Base-by-base conservation (phyloP, 2,888 invertebrate genomes). In the Neelides folsomi region DNA sequence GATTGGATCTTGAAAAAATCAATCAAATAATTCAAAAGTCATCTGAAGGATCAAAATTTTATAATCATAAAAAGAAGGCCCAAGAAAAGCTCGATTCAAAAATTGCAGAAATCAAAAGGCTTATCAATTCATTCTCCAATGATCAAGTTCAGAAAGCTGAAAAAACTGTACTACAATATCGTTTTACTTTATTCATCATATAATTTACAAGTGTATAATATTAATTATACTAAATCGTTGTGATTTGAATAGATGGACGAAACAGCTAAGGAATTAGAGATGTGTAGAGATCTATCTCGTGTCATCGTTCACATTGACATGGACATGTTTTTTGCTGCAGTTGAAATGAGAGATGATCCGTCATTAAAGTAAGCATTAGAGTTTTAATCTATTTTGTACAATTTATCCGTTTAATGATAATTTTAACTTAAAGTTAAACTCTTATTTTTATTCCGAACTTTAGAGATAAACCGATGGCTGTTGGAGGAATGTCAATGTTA, bases 311-410 rank as follows among this genome's bases (percentile, higher is more conserved):
- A 78, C 62, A 67, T 79, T 40, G 78, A 79, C 65, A 77, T 79
- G 78, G 79, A 79, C 67, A 75, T 76, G 1, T 79, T 77, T 65
- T 78, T 72, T 67, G 78, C 78, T 18, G 73, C 77, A 19, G 78
- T 78, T 1, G 79, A 79, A 66, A 76, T 75, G 71, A 57, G 72
- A 38, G 72, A 73, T 27, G 16, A 34, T 35, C 16, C 16, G 9
- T 42, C 47, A 36, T 20, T 18, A 15, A 18, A 10, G 19, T 40
- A 5, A 27, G 27, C n/a, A n/a, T n/a, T n/a, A n/a, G n/a, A n/a
- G n/a, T n/a, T n/a, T n/a, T n/a, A n/a, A n/a, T n/a, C n/a, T n/a
- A n/a, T n/a, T n/a, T n/a, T 34, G 39, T 20, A 9, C 13, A 42
- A n/a, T 42, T 36, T 13, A 10, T 39, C n/a, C 46, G 8, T n/a